Evolutionary conservation across 2,888 invertebrate genomes (phyloP).

Genomic region (Orgyia antiqua): DNA sequence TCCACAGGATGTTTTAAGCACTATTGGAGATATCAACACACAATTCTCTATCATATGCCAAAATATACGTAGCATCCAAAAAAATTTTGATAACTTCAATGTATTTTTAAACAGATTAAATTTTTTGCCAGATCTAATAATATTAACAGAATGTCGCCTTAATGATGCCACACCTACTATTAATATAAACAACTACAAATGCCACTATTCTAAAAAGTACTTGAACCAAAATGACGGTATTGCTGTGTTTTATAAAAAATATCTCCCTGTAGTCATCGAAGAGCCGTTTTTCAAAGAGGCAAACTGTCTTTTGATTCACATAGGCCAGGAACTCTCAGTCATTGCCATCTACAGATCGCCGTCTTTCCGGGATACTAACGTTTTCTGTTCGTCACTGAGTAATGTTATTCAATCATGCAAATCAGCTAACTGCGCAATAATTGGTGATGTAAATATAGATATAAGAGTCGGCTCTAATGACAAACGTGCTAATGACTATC

Average conservation of each 20-base stretch:
- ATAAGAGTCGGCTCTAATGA: no score
- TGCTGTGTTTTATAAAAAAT: not conserved
- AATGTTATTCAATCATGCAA: no score
- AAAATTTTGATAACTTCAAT: not conserved
- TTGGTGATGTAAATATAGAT: no score
- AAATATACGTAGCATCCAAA: slow-evolving; percentile 1
- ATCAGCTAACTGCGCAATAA: no score
- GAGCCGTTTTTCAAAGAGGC: not conserved
- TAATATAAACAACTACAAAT: not conserved
- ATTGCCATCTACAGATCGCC: no score
- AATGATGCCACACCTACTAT: not conserved
- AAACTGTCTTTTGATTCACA: not conserved
- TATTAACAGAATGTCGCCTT: not conserved
- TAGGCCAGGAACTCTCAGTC: no score
- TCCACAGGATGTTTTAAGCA: not conserved
- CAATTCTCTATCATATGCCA: not conserved
- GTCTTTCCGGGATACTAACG: no score
- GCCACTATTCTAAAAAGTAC: not conserved
- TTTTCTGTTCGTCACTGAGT: no score
- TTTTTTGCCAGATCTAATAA: not conserved
- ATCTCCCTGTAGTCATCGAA: no score
- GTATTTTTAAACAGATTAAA: not conserved
- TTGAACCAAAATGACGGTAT: not conserved
- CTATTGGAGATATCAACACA: not conserved
- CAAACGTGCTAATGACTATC: no score